phyloP scores from a whole-genome alignment of 2,113 vertebrate species.

The Cyanistes caeruleus region DNA sequence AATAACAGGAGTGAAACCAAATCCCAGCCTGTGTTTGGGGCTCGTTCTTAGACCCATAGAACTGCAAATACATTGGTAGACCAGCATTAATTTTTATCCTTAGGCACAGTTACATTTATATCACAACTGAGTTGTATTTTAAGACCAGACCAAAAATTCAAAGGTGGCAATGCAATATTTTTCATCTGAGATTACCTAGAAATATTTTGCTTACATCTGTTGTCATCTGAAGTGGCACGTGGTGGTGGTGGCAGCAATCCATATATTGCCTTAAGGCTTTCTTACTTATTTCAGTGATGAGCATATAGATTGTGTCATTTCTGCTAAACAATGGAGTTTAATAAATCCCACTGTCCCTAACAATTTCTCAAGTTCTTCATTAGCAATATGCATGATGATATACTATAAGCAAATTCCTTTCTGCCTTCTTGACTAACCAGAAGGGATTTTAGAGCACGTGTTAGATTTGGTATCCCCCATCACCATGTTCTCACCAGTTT shows the following conservation, averaged over 20 bases:
- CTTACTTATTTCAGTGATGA: not conserved
- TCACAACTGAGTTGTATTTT: not conserved
- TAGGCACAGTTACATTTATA: not conserved
- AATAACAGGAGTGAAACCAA: not conserved
- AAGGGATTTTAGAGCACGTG: not conserved
- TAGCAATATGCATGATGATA: not conserved
- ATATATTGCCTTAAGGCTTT: not conserved
- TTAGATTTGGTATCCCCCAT: not conserved
- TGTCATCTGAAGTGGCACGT: not conserved
- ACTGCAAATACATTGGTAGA: not conserved
- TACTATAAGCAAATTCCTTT: not conserved
- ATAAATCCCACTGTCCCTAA: not conserved
- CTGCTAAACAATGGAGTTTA: not conserved
- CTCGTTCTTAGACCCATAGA: not conserved
- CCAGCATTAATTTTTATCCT: not conserved
- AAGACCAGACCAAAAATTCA: not conserved
- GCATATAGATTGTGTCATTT: not conserved
- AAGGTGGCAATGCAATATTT: not conserved
- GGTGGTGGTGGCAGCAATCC: not conserved
- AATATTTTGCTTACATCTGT: not conserved
- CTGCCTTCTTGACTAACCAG: not conserved
- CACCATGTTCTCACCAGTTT: not conserved
- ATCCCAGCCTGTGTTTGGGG: not conserved
- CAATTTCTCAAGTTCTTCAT: not conserved
- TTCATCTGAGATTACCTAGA: not conserved